Evolutionary conservation across 2,113 vertebrate genomes (phyloP).

Genomic region (Acrocephalus kingi): DNA sequence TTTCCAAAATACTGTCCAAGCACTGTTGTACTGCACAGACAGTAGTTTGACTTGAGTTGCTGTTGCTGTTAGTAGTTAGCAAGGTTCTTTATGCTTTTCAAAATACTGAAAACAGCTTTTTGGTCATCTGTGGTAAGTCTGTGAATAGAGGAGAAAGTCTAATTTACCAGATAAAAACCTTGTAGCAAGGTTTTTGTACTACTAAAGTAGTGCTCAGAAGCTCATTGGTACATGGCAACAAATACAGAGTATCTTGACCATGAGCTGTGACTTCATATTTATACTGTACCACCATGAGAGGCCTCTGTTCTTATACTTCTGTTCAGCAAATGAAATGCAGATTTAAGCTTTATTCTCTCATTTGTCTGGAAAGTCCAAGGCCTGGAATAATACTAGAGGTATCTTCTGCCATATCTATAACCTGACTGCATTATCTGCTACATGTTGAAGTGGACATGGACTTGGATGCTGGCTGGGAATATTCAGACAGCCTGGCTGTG

Average conservation of each 20-base stretch:
- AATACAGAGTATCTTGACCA: neutral
- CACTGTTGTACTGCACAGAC: neutral
- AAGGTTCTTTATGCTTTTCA: neutral
- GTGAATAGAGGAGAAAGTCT: neutral
- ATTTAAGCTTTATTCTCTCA: neutral
- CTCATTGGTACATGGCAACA: neutral
- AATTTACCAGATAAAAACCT: neutral
- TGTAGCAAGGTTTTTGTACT: neutral
- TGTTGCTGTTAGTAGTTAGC: neutral
- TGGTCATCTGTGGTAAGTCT: neutral
- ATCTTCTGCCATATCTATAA: neutral
- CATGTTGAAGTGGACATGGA: neutral
- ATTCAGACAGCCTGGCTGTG: neutral
- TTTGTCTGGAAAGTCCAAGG: neutral
- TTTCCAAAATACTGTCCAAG: neutral
- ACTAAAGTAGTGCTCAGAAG: neutral
- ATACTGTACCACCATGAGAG: neutral
- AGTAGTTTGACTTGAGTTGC: neutral
- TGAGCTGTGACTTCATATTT: neutral
- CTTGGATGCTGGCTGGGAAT: neutral
- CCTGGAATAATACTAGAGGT: neutral
- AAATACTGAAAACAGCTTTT: neutral
- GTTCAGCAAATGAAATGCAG: neutral
- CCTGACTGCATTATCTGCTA: neutral
- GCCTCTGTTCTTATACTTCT: neutral